Evolutionary conservation across 2,113 vertebrate genomes (phyloP), one percentile per base, ranked within the genome.

Genomic region (Amphiprion ocellaris): DNA sequence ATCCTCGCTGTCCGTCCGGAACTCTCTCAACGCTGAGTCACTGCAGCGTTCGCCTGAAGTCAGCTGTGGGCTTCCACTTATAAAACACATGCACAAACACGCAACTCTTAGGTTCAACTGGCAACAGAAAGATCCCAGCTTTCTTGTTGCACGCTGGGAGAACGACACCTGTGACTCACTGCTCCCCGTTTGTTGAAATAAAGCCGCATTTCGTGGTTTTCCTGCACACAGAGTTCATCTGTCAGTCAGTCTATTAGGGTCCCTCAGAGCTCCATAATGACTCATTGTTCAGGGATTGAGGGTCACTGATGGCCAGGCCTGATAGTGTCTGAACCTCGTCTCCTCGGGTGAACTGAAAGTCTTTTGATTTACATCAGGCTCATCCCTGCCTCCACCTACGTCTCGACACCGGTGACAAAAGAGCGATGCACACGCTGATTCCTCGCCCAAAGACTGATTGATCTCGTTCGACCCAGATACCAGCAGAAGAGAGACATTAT

Each of bases 231-330:
- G 66, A 87, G 89, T 91, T 87, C 79, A 86, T 89, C 89, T 61
- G 63, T 92, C 91, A 92, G 85, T 93, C 91, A 83, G 89, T 92
- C 91, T 88, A 91, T 94, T 92, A 94, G 89, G 77, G 85, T 79
- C 79, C 79, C 87, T 83, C 82, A 47, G 83, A 82, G 89, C 86
- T 75, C 78, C 84, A 67, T 93, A 93, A 93, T 92, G 86, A 93
- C 91, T 91, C 75, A 90, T 89, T 93, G 92, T 94, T 93, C 89
- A 33, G 84, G 77, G 87, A 93, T 19, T 75, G 82, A 84, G 92
- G 91, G 84, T 91, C 87, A 86, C 84, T 90, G 93, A 94, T 93
- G 91, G 90, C 84, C 79, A 61, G 63, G 77, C 66, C 88, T 86
- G 93, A 94, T 94, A 90, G 87, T 66, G 82, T 84, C 90, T 86